A percentile compares a stretch with the other conserved stretches of the same genome.
Evolutionary conservation across 2,797 vertebrate species (phyloP).

Genomic region (Apogon talboti): DNA sequence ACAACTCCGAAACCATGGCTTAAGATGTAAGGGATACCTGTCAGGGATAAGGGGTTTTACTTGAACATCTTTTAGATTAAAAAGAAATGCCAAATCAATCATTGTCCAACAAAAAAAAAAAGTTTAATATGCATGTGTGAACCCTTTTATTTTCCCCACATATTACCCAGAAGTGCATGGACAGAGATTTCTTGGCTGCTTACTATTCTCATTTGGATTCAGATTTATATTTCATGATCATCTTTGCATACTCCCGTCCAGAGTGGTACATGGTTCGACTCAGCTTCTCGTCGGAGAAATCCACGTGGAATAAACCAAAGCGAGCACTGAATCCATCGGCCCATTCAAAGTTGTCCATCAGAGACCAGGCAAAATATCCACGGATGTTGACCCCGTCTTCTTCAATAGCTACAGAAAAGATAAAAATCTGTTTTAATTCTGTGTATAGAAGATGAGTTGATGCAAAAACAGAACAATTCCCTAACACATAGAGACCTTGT

Average conservation of each 20-base stretch:
- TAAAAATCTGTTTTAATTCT: neutral
- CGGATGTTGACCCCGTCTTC: slow-evolving; percentile 78
- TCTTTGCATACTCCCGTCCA: slow-evolving; percentile 83
- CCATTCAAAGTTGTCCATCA: slow-evolving; percentile 91
- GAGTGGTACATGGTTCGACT: slow-evolving; percentile 82
- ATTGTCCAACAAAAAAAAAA: neutral
- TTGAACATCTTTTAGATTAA: slow-evolving; percentile 3
- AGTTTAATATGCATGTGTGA: too few species aligned
- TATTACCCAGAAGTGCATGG: too few species aligned
- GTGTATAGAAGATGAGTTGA: slow-evolving; percentile 10
- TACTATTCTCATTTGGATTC: neutral
- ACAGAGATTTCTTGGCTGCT: too few species aligned
- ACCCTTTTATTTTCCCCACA: neutral
- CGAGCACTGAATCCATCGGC: slow-evolving; percentile 77
- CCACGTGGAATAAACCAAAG: slow-evolving; percentile 89
- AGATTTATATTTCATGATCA: slow-evolving; percentile 76
- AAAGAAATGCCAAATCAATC: neutral
- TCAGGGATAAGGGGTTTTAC: neutral
- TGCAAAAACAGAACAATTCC: neutral
- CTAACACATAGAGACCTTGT: too few species aligned
- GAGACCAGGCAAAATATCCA: slow-evolving; percentile 85
- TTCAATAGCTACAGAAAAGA: slow-evolving; percentile 67
- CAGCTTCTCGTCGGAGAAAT: slow-evolving; percentile 78
- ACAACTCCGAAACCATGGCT: neutral
- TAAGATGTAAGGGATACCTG: too few species aligned